Evolutionary conservation across 64 coral and sea anemone genomes (phyloP).

Genomic region (Stichodactyla helianthus): DNA sequence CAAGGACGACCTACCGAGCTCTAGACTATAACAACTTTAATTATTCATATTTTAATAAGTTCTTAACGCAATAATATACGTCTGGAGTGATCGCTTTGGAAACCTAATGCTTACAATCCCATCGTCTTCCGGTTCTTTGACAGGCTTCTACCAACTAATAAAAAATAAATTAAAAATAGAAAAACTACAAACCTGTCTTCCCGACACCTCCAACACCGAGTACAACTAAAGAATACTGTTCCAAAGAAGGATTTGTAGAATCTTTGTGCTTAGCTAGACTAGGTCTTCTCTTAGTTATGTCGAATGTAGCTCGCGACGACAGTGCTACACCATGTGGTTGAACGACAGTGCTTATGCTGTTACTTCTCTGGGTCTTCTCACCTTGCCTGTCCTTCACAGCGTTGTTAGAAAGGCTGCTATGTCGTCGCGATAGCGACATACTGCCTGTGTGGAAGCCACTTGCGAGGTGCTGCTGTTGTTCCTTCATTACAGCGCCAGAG

Average conservation of each 20-base stretch:
- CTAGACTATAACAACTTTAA: not conserved
- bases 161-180: not conserved
- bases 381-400: not conserved
- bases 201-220: constrained; percentile 51
- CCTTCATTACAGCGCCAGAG: not conserved
- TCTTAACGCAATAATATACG: not conserved
- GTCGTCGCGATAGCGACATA: not conserved
- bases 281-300: constrained; percentile 19
- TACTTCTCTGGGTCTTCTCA: constrained; percentile 20
- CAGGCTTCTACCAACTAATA: not conserved
- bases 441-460: not conserved
- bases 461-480: not conserved
- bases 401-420: not conserved
- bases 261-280: constrained; percentile 34
- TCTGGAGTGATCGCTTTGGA: not conserved
- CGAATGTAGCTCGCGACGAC: not conserved
- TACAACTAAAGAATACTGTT: constrained; percentile 52
- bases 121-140: not conserved
- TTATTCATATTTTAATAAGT: not conserved
- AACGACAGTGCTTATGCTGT: constrained; percentile 25
- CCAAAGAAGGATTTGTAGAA: not conserved
- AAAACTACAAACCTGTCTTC: constrained; percentile 42
- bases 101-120: not conserved
- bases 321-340: constrained; percentile 24
- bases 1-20: not conserved